phyloP scores from a whole-genome alignment of 1,140 invertebrate species.

The Diprion similis region DNA sequence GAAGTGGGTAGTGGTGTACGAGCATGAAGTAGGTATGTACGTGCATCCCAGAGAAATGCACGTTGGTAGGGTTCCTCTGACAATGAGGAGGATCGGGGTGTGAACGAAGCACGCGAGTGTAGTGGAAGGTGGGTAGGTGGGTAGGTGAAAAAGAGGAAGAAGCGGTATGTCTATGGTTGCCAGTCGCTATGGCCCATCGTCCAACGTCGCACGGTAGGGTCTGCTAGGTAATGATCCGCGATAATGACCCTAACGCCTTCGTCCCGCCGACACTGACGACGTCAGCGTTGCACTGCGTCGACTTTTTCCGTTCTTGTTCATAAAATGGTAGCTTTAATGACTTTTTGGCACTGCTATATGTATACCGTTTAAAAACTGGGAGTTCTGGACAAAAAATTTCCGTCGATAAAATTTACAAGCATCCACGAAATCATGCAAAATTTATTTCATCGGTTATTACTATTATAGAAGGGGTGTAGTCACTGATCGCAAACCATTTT shows the following conservation, averaged over 20 bases:
- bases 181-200: not conserved
- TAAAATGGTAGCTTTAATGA: no score
- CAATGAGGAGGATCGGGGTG: not conserved
- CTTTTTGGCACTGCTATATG: no score
- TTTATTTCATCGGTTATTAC: no score
- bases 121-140: no score
- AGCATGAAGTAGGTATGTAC: constrained; percentile 8
- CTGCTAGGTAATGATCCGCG: constrained; percentile 55
- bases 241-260: constrained; percentile 57
- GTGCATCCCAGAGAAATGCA: not conserved
- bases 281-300: constrained; percentile 12
- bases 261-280: constrained; percentile 10
- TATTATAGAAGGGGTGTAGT: no score
- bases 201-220: constrained; percentile 54
- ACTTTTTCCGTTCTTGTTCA: constrained; percentile 22
- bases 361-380: no score
- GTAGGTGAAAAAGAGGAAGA: not conserved
- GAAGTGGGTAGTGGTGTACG: not conserved
- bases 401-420: no score
- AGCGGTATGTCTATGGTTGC: not conserved
- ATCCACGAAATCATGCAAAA: no score
- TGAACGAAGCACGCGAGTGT: not conserved
- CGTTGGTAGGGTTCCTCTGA: not conserved
- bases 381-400: no score
- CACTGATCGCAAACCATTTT: no score